Evolutionary conservation across 2,113 vertebrate genomes (phyloP), one percentile per base, ranked within the genome.

Genomic region (Chelonoidis abingdonii): DNA sequence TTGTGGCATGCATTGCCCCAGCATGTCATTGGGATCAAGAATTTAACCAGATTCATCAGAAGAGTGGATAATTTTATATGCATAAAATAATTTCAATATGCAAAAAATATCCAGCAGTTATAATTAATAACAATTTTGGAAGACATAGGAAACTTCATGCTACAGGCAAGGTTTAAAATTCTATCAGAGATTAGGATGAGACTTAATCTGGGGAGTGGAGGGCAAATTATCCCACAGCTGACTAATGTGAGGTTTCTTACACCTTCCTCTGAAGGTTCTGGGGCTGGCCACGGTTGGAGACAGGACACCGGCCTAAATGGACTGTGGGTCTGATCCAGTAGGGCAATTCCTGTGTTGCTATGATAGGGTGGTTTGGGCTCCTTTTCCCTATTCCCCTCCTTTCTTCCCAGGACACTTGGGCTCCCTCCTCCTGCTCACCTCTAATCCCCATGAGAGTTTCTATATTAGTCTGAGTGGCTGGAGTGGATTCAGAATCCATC

Each of bases 401-500:
- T 69, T 69, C 69, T 80, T 41, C 0, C 5, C 50, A 8, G 9
- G 49, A 53, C 12, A 9, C 7, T 31, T n/a, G 2, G 12, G 53
- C 25, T 62, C 27, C 2, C 2, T 52, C 49, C 31, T 76, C 38
- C 19, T 16, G 24, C 49, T 65, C 17, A 3, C 24, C 44, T 54
- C 56, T 97, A 96, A 96, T 97, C 98, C 89, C 69, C 87, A 59
- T 27, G 31, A 8, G 78, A 69, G 78, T 87, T 95, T 89, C 92
- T 87, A 93, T 97, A 97, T 97, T 96, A 94, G 79, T 86, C 96
- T 56, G 95, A 96, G 95, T 83, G 88, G 92, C 95, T 53, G 29
- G 65, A 78, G 87, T 86, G 90, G 86, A 96, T 92, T 87, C 95
- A 88, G 89, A 91, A 86, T 97, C 97, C 97, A 97, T 98, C 95